phyloP scores from a whole-genome alignment of 2,113 vertebrate species.

The Galbula dea region DNA sequence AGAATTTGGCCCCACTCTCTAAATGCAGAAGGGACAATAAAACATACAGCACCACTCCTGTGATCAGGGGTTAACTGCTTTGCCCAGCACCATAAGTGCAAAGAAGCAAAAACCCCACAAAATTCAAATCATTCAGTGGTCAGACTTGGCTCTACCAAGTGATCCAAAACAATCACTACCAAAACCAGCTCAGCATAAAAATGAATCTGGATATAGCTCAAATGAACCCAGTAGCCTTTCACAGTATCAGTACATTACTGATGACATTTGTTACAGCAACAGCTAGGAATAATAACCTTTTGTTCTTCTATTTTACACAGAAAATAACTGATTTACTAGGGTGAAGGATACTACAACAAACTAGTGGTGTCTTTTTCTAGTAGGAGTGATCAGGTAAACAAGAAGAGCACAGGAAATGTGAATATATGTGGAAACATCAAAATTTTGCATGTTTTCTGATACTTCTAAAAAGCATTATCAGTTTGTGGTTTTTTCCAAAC shows the following conservation, averaged over 20 bases:
- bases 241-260: not conserved
- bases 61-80: not conserved
- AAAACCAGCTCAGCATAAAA: not conserved
- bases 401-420: not conserved
- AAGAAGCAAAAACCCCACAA: not conserved
- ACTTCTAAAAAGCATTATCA: not conserved
- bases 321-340: not conserved
- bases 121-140: not conserved
- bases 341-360: not conserved
- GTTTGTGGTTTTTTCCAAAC: not conserved
- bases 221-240: not conserved
- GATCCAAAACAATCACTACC: not conserved
- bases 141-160: not conserved
- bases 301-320: not conserved
- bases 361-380: not conserved
- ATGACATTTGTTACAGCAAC: not conserved
- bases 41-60: not conserved
- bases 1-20: not conserved
- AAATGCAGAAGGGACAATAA: not conserved
- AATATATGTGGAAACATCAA: not conserved
- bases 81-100: not conserved
- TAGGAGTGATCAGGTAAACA: not conserved
- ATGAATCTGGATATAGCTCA: not conserved
- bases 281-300: not conserved
- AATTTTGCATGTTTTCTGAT: not conserved